phyloP scores from a whole-genome alignment of 2,888 invertebrate genomes.

The Brachypalpus laphriformis region DNA sequence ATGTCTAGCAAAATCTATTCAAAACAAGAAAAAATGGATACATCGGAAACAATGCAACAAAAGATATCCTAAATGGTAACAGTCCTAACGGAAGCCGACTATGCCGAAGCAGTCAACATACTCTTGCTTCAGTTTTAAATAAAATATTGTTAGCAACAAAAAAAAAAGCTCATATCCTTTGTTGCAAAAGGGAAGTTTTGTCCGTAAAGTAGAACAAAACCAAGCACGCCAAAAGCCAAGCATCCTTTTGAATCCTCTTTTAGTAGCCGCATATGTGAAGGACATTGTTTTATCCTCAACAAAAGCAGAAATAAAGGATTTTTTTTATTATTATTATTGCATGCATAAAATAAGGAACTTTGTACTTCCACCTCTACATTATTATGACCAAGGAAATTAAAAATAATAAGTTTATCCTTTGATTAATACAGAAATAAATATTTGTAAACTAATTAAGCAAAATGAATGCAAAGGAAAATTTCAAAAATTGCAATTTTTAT shows the following conservation, averaged over 20 bases:
- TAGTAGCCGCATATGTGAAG: slow-evolving; percentile 21
- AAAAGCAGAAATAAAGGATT: slow-evolving; percentile 38
- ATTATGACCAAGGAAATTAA: slow-evolving; percentile 36
- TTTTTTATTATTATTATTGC: slow-evolving; percentile 22
- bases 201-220: slow-evolving; percentile 66
- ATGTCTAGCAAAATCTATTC: slow-evolving; percentile 36
- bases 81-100: slow-evolving; percentile 67
- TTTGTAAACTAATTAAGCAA: slow-evolving; percentile 64
- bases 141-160: slow-evolving; percentile 52
- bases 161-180: slow-evolving; percentile 42
- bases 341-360: slow-evolving; percentile 30
- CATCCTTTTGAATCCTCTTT: slow-evolving; percentile 55
- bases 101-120: slow-evolving; percentile 45
- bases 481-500: slow-evolving; percentile 59
- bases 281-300: slow-evolving; percentile 58
- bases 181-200: slow-evolving; percentile 60
- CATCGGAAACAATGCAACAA: slow-evolving; percentile 71
- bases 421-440: slow-evolving; percentile 25
- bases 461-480: slow-evolving; percentile 24
- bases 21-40: slow-evolving; percentile 27
- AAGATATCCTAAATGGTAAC: slow-evolving; percentile 68
- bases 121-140: slow-evolving; percentile 57
- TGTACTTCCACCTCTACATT: slow-evolving; percentile 19
- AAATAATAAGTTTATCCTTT: slow-evolving; percentile 54
- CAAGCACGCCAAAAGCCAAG: slow-evolving; percentile 63